These are phyloP conservation scores for Microplitis mediator DNA, from an alignment of 1,140 invertebrate species.

Conservation along the genomic window DNA sequence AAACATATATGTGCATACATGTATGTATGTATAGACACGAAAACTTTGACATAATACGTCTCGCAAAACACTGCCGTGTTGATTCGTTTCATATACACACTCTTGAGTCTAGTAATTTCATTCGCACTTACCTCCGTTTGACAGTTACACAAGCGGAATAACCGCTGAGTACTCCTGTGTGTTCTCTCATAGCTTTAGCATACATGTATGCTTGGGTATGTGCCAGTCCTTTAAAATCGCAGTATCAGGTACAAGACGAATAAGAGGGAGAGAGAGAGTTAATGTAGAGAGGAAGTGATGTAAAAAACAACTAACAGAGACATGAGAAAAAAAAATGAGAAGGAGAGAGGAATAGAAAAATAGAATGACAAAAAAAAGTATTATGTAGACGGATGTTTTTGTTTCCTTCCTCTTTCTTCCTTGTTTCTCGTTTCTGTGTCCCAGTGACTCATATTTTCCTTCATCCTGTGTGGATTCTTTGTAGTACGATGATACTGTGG, in stretches of 20 bases:
- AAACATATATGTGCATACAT: no score
- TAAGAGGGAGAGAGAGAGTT: not conserved
- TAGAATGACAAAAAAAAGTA: conserved; percentile 23
- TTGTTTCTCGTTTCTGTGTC: conserved; percentile 20
- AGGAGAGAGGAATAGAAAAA: not conserved
- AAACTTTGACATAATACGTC: no score
- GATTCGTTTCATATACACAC: not conserved
- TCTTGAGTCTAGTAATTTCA: not conserved
- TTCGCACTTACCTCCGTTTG: conserved; percentile 1
- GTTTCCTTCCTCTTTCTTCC: not conserved
- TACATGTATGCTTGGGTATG: conserved; percentile 1
- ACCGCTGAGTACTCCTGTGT: not conserved
- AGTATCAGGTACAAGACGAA: no score
- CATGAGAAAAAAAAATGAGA: not conserved
- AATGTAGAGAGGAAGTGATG: not conserved
- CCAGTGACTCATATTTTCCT: conserved; percentile 27
- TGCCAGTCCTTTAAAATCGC: not conserved
- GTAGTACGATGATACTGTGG: not conserved
- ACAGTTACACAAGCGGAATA: conserved; percentile 9
- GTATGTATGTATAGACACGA: no score
- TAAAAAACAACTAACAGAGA: not conserved
- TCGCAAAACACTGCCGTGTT: not conserved
- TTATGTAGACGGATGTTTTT: not conserved
- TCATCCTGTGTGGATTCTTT: not conserved
- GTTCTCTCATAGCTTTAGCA: not conserved